Evolutionary conservation across 2,888 invertebrate species (phyloP), one percentile per base, ranked within the genome.

Genomic region (Hybos culiciformis): DNA sequence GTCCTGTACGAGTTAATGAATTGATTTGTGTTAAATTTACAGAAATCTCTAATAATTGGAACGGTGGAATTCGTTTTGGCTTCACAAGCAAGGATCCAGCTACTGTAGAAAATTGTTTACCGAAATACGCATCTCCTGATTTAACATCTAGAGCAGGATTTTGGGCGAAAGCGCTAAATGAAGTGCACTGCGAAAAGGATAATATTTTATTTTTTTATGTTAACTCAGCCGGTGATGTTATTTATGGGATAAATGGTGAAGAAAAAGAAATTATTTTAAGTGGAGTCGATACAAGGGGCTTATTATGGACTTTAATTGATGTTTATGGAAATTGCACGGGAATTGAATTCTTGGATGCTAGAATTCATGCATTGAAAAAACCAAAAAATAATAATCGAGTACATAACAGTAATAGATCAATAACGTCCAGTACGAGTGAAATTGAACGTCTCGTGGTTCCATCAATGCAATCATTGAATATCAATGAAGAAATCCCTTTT

Each of bases 121-220:
- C 94, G n/a, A 87, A 91, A 65, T 98, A 97, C 70, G 94, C 93
- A 8, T 98, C 97, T 58, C 98, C 98, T 15, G 97, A 98, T 68
- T 73, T 98, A 46, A 97, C 97, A 33, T 93, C 91, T 68, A 91
- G 91, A 60, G 86, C 88, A 0, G 97, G 97, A 7, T 93, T 90
- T 69, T 98, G 97, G 97, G 97, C 96, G 0, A 97, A 97, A 64
- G 96, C 97, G 0, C 68, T 98, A 29, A 85, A 88, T 43, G 96
- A 96, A 63, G 73, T 86, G 43, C 84, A 83, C 63, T 87, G 86
- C 61, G 85, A 85, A 52, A 80, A 83, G 56, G 87, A 87, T 63
- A 83, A 85, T 48, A 75, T 93, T 12, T 69, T 97, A 1, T 87
- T 85, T 65, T 98, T 91, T 66, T 92, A 90, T 67, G 88, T 93